Evolutionary conservation across 1,140 invertebrate genomes (phyloP), one percentile per base, ranked within the genome.

Genomic region (Leptinotarsa texana): DNA sequence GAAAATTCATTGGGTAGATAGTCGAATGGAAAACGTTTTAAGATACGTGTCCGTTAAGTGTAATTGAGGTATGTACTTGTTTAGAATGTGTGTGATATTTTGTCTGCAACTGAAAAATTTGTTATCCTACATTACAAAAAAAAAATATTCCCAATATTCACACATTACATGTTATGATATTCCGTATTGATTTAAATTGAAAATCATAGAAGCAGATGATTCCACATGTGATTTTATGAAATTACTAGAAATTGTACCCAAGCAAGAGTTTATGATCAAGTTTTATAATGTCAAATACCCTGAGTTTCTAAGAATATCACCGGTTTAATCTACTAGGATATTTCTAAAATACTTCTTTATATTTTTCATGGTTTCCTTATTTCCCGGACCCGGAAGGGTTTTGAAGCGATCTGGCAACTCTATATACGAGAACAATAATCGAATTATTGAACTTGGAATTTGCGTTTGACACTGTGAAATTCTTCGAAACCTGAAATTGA

Each of bases 111-210:
- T 57, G 4, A 57, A 5, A 57, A 57, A 57, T 17, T 57, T 57
- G 15, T 57, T 57, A 57, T 57, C 51, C 51, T 57, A 4, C 51
- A 57, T 57, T 57, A n/a, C 51, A 13, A 15, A 57, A 51, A 51
- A n/a, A 51, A 51, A 51, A 51, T 51, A 51, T 51, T 51, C 49
- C 8, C 49, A 51, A 51, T 51, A 51, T 51, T 51, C 49, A 51
- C 13, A 13, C 49, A 51, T 8, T 17, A 51, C 4, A 13, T 13
- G 49, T 21, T 21, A 21, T 21, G 21, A 21, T 21, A 21, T 21
- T 21, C 21, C 21, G 21, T 21, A 21, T 21, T 21, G 21, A 21
- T 21, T 21, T 21, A 21, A 21, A 21, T 21, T 21, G 21, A 21
- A 21, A 21, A 21, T 21, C 21, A 21, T 21, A 21, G 21, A 21